Evolutionary conservation across 1,140 invertebrate genomes (phyloP).

Genomic region (Piezodorus guildinii): DNA sequence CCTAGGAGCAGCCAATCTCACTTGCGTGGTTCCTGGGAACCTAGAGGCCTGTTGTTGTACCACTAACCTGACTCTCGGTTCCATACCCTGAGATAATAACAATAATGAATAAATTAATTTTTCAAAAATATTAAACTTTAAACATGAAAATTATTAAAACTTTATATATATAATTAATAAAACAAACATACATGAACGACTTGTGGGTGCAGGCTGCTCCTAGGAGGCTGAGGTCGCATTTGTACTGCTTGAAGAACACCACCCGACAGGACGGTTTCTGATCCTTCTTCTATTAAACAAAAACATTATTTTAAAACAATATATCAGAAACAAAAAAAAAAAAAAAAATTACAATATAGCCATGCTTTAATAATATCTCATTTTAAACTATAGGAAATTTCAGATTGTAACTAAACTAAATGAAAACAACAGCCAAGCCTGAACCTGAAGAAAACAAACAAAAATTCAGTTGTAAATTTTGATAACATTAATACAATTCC

Average conservation of each 20-base stretch:
- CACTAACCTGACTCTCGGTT: constrained; percentile 32
- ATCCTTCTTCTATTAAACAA: constrained; percentile 11
- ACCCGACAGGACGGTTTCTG: neutral
- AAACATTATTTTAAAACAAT: neutral
- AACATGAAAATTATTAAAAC: neutral
- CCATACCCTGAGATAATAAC: constrained; percentile 27
- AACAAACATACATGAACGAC: neutral
- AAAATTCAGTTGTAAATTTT: too few relatives aligned
- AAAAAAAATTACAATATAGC: neutral
- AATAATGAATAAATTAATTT: too few relatives aligned
- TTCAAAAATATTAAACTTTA: neutral
- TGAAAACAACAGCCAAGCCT: too few relatives aligned
- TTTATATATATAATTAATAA: too few relatives aligned
- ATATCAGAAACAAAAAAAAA: neutral
- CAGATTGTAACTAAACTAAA: too few relatives aligned
- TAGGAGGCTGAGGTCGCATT: constrained; percentile 8
- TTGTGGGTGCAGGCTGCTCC: neutral
- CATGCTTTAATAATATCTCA: too few relatives aligned
- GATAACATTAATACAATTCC: too few relatives aligned
- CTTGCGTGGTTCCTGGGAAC: constrained; percentile 18
- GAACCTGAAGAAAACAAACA: too few relatives aligned
- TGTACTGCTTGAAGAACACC: constrained; percentile 6
- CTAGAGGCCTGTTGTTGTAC: constrained; percentile 28
- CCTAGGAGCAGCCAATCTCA: constrained; percentile 12
- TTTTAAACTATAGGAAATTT: too few relatives aligned